These are phyloP conservation scores for Ephestia elutella DNA, from an alignment of 1,140 invertebrate genomes.

Conservation along the genomic window DNA sequence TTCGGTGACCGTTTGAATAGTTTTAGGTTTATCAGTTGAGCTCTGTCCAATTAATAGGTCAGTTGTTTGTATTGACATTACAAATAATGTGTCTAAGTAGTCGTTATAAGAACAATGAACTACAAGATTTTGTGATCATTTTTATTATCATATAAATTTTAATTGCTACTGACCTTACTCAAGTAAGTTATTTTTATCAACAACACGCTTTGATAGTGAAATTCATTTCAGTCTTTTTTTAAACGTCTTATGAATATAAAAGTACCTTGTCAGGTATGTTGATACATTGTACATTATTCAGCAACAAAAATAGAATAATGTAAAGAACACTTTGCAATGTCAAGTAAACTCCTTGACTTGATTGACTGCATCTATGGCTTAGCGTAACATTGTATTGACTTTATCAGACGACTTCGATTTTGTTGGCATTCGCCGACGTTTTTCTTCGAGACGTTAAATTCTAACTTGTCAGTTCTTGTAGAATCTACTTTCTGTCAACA, in stretches of 20 bases:
- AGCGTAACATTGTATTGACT: background rate
- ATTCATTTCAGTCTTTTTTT: too few species aligned
- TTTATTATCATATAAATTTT: background rate
- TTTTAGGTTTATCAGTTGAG: conserved; percentile 54
- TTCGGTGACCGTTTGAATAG: conserved; percentile 21
- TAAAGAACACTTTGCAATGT: background rate
- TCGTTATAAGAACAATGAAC: conserved; percentile 46
- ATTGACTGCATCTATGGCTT: background rate
- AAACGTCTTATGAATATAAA: too few species aligned
- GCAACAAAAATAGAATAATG: background rate
- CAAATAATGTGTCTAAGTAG: conserved; percentile 47
- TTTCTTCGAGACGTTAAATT: background rate
- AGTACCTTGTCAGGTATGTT: too few species aligned
- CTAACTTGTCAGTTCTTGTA: background rate
- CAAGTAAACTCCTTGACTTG: background rate
- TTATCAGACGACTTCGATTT: background rate
- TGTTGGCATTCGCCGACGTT: background rate
- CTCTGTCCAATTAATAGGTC: conserved; percentile 62
- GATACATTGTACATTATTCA: too few species aligned
- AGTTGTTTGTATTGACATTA: conserved; percentile 44
- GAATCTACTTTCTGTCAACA: background rate
- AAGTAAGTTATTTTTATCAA: background rate
- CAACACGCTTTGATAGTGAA: too few species aligned
- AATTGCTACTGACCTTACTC: background rate
- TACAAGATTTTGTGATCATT: conserved; percentile 16